Conservation (phyloP, 2,888 invertebrate genomes). For the Myathropa florea region DNA sequence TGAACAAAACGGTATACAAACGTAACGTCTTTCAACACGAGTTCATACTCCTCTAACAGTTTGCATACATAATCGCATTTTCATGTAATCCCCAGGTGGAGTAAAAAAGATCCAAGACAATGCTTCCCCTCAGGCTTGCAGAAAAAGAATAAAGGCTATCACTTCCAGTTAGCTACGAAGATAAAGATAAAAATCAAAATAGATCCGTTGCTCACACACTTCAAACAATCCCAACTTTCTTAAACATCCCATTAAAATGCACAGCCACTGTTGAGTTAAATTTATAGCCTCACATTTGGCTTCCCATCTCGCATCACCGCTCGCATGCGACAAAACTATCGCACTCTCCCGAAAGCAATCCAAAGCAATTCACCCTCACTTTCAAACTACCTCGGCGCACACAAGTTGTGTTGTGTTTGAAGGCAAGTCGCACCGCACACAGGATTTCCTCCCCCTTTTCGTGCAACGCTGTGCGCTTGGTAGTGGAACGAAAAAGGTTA, state of each 20-base stretch:
- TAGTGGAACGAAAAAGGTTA: background rate
- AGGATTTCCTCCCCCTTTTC: background rate
- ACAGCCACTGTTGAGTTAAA: background rate
- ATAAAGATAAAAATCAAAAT: conserved; percentile 5
- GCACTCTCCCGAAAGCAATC: background rate
- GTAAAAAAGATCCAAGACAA: too few species aligned
- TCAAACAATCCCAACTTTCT: background rate
- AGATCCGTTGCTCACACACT: background rate
- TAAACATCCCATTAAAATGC: conserved; percentile 23
- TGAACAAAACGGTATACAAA: too few species aligned
- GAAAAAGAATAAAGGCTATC: background rate
- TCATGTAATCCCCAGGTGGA: too few species aligned
- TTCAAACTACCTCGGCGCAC: background rate
- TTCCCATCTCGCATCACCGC: background rate
- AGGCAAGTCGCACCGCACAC: background rate
- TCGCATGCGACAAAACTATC: conserved; percentile 32
- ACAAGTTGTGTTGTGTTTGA: conserved; percentile 67
- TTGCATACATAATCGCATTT: too few species aligned
- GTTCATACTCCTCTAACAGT: too few species aligned
- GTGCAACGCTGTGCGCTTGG: background rate
- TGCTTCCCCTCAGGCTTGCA: background rate
- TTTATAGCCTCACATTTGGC: conserved; percentile 15
- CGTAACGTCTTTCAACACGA: too few species aligned
- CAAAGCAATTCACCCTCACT: conserved; percentile 18
- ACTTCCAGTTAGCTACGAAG: background rate